Base-by-base conservation (phyloP, 2,888 invertebrate species). In the Agonopterix arenella region DNA sequence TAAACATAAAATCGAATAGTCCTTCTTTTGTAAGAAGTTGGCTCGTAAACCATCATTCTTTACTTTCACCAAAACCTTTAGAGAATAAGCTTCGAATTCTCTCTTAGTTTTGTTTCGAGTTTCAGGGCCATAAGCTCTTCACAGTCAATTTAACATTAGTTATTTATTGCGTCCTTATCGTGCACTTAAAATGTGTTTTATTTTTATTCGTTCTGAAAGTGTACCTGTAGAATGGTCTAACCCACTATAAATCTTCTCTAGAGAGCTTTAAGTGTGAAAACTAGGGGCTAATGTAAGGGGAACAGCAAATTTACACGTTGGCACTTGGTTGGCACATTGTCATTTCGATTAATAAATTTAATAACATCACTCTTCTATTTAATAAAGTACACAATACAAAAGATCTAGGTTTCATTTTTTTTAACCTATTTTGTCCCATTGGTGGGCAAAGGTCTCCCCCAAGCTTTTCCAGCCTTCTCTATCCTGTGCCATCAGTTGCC, bases 111-210 rank as follows among this genome's bases (percentile, higher is more conserved):
- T 73, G 70, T 74, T 76, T 66, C 66, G 57, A 70, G 68, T 76
- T 82, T 72, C 75, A 66, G 77, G 73, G 63, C 78, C 77, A 79
- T 84, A 82, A 83, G 76, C 72, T 76, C 76, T 82, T 78, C 75
- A 62, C 84, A 83, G 79, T 82, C 84, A 85, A 85, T 85, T 85
- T 83, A 85, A 84, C 83, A 79, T 80, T 69, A 70, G 80, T 75
- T 81, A 84, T 84, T 84, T 84, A 84, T 84, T 80, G 72, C 80
- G 65, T 76, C 77, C 80, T 83, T 77, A 76, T 72, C 70, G 73
- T 73, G 67, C 76, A 78, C 78, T 81, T 76, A 76, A 73, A 73
- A 62, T 68, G 72, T 73, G 64, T 73, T 77, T 77, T 80, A 75
- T 77, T 78, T 77, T 73, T 75, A 72, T 76, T 74, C 60, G 60